Evolutionary conservation across 2,888 invertebrate genomes (phyloP), one percentile per base, ranked within the genome.

Genomic region (Adela reaumurella): DNA sequence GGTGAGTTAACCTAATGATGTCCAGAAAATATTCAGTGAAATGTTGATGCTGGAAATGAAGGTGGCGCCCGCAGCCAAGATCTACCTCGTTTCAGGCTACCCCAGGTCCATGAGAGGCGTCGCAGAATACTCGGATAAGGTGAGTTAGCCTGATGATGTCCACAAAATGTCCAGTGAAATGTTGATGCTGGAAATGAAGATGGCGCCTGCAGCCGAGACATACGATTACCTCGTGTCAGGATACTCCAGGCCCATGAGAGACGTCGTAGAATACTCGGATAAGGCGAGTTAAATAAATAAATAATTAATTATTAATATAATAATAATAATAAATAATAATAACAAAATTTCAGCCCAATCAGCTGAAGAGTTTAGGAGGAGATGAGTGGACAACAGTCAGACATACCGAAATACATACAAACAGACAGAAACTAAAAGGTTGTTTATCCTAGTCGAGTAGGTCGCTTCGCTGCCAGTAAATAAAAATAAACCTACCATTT

Each of bases 41-140:
- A 24, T 4, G 5, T 6, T 8, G 24, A 24, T 24, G 92, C 80
- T 93, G 63, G 93, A 93, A 81, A 93, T 94, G 87, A 93, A 93
- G 81, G 92, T 93, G 92, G 90, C 92, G 52, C 92, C 91, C 52
- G 87, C 87, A 52, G 91, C 92, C 56, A 92, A 90, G 78, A 89
- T 91, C 1, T 94, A 90, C 77, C 83, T 94, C 49, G 88, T 94
- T 53, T 92, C 93, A 48, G 94, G 94, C 43, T 94, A 92, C 78
- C 94, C 94, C 19, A 83, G 94, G 54, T 92, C 90, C 57, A 93
- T 94, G 92, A 81, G 93, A 52, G 94, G 94, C 66, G 92, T 94
- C 14, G 93, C 93, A 1, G 93, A 94, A 65, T 94, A 94, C 65
- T 89, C 92, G 0, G 92, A 94, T 66, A 94, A 94, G 86, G 94